Evolutionary conservation across 2,888 invertebrate genomes (phyloP).

Genomic region (Apeira syringaria): DNA sequence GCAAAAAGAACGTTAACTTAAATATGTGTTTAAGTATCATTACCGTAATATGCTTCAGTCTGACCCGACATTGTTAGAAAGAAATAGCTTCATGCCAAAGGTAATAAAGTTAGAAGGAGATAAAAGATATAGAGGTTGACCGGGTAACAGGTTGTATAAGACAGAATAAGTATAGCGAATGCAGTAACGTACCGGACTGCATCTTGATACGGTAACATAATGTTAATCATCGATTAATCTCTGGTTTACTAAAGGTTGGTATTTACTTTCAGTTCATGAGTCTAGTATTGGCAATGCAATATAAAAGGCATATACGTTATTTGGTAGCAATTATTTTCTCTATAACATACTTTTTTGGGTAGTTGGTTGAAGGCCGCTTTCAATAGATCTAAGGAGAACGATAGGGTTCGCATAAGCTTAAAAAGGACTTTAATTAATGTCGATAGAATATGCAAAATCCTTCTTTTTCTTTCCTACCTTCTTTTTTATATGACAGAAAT

Average conservation of each 20-base stretch:
- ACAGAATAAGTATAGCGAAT: slow-evolving; percentile 74
- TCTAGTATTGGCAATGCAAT: not conserved
- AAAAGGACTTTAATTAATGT: no score
- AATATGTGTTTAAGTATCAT: slow-evolving; percentile 83
- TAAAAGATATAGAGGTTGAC: slow-evolving; percentile 62
- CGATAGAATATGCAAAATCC: no score
- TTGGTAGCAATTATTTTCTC: no score
- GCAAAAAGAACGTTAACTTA: slow-evolving; percentile 77
- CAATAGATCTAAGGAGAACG: no score
- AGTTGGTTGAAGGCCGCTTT: no score
- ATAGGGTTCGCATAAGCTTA: no score
- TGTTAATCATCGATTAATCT: slow-evolving; percentile 34
- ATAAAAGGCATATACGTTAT: no score
- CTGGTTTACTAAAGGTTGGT: slow-evolving; percentile 26
- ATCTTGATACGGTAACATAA: slow-evolving; percentile 50
- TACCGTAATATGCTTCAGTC: slow-evolving; percentile 74
- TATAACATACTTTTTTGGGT: no score
- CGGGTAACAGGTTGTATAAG: slow-evolving; percentile 79
- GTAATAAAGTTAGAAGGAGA: slow-evolving; percentile 45
- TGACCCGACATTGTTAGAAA: slow-evolving; percentile 67
- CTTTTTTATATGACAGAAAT: no score
- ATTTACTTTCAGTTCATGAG: slow-evolving; percentile 3
- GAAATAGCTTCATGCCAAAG: slow-evolving; percentile 42
- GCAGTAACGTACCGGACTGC: slow-evolving; percentile 66
- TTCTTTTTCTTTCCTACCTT: no score